Base-by-base conservation (phyloP, 1,140 invertebrate genomes). In the Kradibia gibbosae region DNA sequence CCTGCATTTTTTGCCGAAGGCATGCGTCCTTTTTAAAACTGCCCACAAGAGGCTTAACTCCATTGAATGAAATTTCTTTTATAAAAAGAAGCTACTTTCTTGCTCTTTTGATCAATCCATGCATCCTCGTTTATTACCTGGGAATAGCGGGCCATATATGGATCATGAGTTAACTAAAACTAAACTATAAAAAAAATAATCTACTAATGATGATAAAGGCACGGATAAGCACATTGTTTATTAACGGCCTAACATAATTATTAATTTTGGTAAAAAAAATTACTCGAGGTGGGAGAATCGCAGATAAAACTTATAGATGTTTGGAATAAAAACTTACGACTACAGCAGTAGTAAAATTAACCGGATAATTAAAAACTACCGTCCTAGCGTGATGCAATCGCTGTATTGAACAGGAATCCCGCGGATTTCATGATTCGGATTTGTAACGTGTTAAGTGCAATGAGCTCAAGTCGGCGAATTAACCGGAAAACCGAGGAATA, bases 331-430 rank as follows among this genome's bases (percentile, higher is more conserved):
- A 31, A 50, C 13, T 10, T 48, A 25, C 1, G 1, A 31, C 17
- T 45, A 72, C 17, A 45, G 31, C 28, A 34, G 7, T 20, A 25
- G 57, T 28, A 13, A 48, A 57, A 62, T 76, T 50, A 79, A 79
- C 39, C 20, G 77, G 34, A 50, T 45, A 53, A 57, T 79, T 73
- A 80, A 73, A 82, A 67, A 53, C 55, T 74, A 75, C 65, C 73
- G 73, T 36, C 53, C 77, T 45, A 28, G 65, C 53, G 70, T 81
- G 72, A 75, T 75, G 77, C 65, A 79, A 82, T 82, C 50, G 62
- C 45, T 28, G 48, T 80, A 39, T 82, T 28, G 28, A 39, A 0
- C 67, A 55, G 53, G 22, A 45, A 48, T 83, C 72, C 62, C 62
- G 53, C 72, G 81, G 28, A 73, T 82, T 72, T 31, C n/a, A n/a